phyloP scores from a whole-genome alignment of 2,888 invertebrate genomes.

The Halictus ligatus region DNA sequence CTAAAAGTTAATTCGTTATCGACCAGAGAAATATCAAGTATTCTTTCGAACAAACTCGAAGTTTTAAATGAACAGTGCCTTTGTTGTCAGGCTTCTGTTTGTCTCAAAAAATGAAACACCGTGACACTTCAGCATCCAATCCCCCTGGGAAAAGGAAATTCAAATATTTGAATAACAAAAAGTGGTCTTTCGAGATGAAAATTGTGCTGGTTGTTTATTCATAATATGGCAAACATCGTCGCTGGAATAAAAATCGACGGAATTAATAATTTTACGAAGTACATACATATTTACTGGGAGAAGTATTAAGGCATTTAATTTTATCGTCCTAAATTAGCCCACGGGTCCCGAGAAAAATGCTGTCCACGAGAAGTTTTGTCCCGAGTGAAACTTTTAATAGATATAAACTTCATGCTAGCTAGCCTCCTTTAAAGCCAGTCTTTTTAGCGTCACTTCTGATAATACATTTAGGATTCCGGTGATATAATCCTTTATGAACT shows the following conservation, averaged over 20 bases:
- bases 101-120: not conserved
- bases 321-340: not conserved
- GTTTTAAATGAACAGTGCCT: not conserved
- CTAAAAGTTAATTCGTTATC: not conserved
- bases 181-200: not conserved
- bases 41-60: not conserved
- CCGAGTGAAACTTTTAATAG: constrained; percentile 1
- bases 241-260: not conserved
- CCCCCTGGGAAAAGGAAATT: not conserved
- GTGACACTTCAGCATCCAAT: not conserved
- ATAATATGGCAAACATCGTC: not conserved
- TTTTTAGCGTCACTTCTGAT: not conserved
- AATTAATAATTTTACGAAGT: not conserved
- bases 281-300: not conserved
- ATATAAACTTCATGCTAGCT: not conserved
- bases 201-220: not conserved
- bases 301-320: not conserved
- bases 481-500: not conserved
- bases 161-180: not conserved
- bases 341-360: not conserved
- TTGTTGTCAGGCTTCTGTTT: not conserved
- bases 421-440: not conserved
- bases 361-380: not conserved
- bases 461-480: not conserved
- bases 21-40: not conserved